These are phyloP conservation scores for Babylonia areolata DNA, from an alignment of 1,140 invertebrate genomes.

Conservation along the genomic window DNA sequence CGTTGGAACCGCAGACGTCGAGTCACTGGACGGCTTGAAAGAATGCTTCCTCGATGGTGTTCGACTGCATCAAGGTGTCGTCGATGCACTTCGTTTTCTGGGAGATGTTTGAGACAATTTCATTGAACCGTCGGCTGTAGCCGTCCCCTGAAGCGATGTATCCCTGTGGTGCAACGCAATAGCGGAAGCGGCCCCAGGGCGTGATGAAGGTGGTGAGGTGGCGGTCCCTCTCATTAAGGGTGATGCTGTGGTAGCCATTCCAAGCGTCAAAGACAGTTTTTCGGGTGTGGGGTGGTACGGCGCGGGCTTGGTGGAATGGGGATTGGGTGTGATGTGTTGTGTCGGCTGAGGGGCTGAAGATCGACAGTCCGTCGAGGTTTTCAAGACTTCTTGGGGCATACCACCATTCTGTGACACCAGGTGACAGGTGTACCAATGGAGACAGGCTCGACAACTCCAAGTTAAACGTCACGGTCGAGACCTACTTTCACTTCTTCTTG, in stretches of 20 bases:
- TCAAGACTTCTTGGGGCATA: conserved; percentile 50
- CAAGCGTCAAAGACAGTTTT: conserved; percentile 36
- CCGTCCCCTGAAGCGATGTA: conserved; percentile 53
- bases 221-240: conserved; percentile 42
- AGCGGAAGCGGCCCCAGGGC: conserved; percentile 39
- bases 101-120: conserved; percentile 32
- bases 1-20: conserved; percentile 53
- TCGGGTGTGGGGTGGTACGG: conserved; percentile 41
- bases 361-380: conserved; percentile 50
- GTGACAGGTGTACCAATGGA: conserved; percentile 50
- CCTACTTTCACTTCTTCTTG: conserved; percentile 47
- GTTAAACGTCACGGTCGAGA: conserved; percentile 51
- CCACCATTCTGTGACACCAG: conserved; percentile 53
- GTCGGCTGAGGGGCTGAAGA: conserved; percentile 39
- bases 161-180: conserved; percentile 51
- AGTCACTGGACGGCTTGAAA: conserved; percentile 47
- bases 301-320: conserved; percentile 46
- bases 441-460: conserved; percentile 56
- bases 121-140: conserved; percentile 48
- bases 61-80: conserved; percentile 49
- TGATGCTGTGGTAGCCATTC: conserved; percentile 45
- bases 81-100: conserved; percentile 42
- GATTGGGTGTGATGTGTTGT: not conserved
- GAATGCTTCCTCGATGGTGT: conserved; percentile 48
- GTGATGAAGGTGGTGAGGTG: too few species aligned